Evolutionary conservation across 2,113 vertebrate species (phyloP).

Genomic region (Sinocyclocheilus anophthalmus): DNA sequence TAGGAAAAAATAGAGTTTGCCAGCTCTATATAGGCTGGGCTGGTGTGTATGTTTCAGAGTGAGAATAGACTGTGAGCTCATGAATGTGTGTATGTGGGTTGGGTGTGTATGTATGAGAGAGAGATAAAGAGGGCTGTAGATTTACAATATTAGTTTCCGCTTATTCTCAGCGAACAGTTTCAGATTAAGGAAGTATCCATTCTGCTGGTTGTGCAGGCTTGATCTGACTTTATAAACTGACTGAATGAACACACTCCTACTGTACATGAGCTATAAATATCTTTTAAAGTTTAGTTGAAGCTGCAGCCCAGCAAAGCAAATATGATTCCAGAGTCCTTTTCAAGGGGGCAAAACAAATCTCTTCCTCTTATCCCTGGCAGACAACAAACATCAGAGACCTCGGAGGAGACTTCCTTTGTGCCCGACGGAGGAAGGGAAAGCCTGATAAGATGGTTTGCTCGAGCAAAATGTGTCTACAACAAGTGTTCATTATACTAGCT

Average conservation of each 20-base stretch:
- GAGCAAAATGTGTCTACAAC: neutral
- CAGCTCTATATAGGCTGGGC: neutral
- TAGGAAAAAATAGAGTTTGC: conserved; percentile 11
- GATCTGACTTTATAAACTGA: neutral
- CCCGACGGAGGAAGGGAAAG: conserved; percentile 30
- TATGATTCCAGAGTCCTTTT: conserved; percentile 28
- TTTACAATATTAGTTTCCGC: conserved; percentile 40
- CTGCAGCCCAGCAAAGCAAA: neutral
- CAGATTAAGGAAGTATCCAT: conserved; percentile 17
- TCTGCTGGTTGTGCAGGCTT: neutral
- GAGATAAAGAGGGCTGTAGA: conserved; percentile 19
- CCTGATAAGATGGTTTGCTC: conserved; percentile 8
- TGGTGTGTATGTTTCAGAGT: conserved; percentile 27
- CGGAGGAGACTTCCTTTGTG: conserved; percentile 69
- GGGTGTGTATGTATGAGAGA: neutral
- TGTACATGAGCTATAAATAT: neutral
- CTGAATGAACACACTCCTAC: neutral
- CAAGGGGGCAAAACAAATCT: conserved; percentile 55
- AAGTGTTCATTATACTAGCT: neutral
- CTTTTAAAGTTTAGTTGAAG: neutral
- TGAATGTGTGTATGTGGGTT: neutral
- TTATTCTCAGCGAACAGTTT: conserved; percentile 18
- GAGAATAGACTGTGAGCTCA: neutral
- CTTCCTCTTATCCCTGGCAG: conserved; percentile 64
- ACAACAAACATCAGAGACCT: conserved; percentile 68